Percentiles rank a stretch among this genome's conserved stretches.
Evolutionary conservation across 2,888 invertebrate genomes (phyloP).

Genomic region (Eupithecia exiguata): DNA sequence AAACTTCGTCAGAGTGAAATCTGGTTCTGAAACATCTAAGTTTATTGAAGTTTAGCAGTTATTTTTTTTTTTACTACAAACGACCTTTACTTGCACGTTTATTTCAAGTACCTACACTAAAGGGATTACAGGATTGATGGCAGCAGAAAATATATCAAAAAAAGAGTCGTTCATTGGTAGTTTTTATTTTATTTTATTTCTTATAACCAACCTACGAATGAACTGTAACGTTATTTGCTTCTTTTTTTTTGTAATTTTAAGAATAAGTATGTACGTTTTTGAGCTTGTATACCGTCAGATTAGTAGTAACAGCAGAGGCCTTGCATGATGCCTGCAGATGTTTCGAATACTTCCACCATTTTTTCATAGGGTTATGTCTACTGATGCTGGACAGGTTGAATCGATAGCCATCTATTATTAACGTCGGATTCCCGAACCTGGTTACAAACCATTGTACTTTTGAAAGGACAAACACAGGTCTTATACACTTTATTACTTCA

Average conservation of each 20-base stretch:
- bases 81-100: not conserved
- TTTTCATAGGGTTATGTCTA: not conserved
- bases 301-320: not conserved
- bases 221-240: not conserved
- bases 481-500: not conserved
- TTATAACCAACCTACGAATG: not conserved
- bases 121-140: not conserved
- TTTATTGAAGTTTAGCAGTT: not conserved
- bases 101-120: not conserved
- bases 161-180: not conserved
- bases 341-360: slow-evolving; percentile 3
- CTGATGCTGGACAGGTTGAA: not conserved
- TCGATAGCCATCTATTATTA: not conserved
- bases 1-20: slow-evolving; percentile 18
- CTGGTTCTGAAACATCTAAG: slow-evolving; percentile 23
- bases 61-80: not conserved
- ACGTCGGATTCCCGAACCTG: not conserved
- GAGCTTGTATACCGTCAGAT: not conserved
- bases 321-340: not conserved
- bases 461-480: not conserved
- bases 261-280: not conserved
- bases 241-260: not conserved
- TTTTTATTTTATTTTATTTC: not conserved
- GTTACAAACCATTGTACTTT: not conserved
- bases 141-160: not conserved